Evolutionary conservation across 1,140 invertebrate species (phyloP).

Genomic region (Halesus radiatus): DNA sequence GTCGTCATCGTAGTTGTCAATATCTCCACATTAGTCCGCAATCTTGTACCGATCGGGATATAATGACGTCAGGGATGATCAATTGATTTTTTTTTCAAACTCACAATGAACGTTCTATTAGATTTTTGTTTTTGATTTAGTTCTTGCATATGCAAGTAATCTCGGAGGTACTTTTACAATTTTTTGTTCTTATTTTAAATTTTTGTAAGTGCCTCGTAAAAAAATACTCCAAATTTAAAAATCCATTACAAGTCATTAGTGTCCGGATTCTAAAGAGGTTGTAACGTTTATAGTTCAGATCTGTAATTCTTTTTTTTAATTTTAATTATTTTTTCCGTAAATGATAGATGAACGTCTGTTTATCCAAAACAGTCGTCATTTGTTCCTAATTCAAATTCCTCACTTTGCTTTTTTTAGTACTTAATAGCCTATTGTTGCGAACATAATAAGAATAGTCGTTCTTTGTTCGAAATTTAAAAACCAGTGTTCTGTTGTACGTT

Average conservation of each 20-base stretch:
- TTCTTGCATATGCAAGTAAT: background rate
- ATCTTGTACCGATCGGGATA: too few relatives aligned
- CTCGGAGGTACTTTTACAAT: background rate
- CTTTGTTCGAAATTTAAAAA: conserved; percentile 23
- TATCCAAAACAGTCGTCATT: background rate
- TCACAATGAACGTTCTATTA: too few relatives aligned
- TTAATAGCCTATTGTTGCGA: conserved; percentile 11
- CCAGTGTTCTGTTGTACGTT: background rate
- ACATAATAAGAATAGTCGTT: background rate
- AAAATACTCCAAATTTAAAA: background rate
- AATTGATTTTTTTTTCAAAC: too few relatives aligned
- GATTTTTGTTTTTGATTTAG: too few relatives aligned
- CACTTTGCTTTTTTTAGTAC: background rate
- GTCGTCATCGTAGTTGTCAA: too few relatives aligned
- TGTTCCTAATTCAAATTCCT: conserved; percentile 9
- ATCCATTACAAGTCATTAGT: background rate
- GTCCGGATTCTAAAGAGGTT: background rate
- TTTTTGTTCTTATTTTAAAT: background rate
- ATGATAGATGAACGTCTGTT: background rate
- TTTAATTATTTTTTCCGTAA: background rate
- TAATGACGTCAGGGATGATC: too few relatives aligned
- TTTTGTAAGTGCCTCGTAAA: background rate
- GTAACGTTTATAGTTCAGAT: background rate
- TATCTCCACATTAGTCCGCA: too few relatives aligned
- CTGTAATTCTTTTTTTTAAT: background rate